Base-by-base conservation (phyloP, 2,797 vertebrate species). In the Esox lucius region DNA sequence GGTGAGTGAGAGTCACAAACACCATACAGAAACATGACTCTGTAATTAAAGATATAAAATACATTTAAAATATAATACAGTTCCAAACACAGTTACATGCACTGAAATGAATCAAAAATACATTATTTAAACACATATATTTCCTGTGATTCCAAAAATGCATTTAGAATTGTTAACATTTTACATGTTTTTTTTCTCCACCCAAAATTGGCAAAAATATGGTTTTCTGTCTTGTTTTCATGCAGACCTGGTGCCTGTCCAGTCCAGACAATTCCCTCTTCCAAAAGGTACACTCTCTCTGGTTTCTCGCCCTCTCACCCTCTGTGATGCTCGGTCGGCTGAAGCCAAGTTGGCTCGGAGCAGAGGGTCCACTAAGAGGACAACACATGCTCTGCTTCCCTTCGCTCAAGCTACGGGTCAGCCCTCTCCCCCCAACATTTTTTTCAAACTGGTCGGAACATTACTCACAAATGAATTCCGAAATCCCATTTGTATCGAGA, bases 311-410 rank as follows among this genome's bases (percentile, higher is more conserved):
- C 84, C 83, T 82, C 78, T 89, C 80, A 67, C 78, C 84, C 83
- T 89, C 75, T 80, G 79, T 77, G 84, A 77, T 48, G 82, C 26
- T 66, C 71, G 19, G 69, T 76, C 75, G 83, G 79, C 79, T 80
- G 53, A 76, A 86, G 87, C 85, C 90, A 87, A 90, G 71, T 87
- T 90, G 88, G 89, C 85, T 86, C 75, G 26, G 72, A 84, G 79
- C 77, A 81, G 84, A 75, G 70, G 83, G 81, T 86, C 80, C 83
- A 88, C 85, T 82, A 78, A 87, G 87, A 88, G 53, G 42, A 78
- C 49, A 80, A 84, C 48, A 80, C 81, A 81, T 85, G 78, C 76
- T 75, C 28, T 31, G 67, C 67, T 81, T 75, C 85, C 72, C 76
- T 75, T 33, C 48, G 75, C 73, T 80, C 79, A 77, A 77, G 84